A percentile compares a stretch with the other conserved stretches of the same genome.
Conservation (phyloP, 2,888 invertebrate genomes). For the Tineola bisselliella region DNA sequence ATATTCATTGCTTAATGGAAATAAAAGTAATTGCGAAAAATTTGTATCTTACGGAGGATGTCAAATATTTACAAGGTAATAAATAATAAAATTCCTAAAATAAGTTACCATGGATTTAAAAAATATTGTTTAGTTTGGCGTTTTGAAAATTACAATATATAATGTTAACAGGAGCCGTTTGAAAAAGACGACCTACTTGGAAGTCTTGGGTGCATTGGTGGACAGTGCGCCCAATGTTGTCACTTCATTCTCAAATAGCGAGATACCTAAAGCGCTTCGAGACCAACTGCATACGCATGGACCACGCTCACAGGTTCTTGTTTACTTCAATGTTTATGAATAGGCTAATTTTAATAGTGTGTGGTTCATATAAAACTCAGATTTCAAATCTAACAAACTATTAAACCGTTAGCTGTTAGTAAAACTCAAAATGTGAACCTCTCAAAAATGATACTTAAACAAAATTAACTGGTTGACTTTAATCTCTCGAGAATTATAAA, state of each 20-base stretch:
- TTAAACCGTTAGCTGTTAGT: no score
- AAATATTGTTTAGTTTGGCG: no score
- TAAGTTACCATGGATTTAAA: no score
- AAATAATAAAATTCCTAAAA: no score
- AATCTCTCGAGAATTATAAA: no score
- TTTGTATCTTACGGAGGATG: constrained; percentile 42
- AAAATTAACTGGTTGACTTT: no score
- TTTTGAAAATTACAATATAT: neutral
- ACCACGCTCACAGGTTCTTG: constrained; percentile 30
- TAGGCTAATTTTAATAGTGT: no score
- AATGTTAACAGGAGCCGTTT: neutral
- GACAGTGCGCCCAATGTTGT: neutral
- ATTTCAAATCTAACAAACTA: no score
- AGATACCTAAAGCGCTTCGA: constrained; percentile 25
- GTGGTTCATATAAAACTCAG: no score
- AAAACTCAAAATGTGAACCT: no score
- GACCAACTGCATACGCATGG: constrained; percentile 30
- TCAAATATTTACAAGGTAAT: constrained; percentile 41
- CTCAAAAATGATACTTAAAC: no score
- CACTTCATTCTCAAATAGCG: constrained; percentile 1
- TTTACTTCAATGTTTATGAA: neutral
- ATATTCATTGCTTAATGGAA: constrained; percentile 35
- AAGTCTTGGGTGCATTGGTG: neutral
- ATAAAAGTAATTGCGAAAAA: constrained; percentile 33
- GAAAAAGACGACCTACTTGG: neutral